phyloP scores from a whole-genome alignment of 2,888 invertebrate species.

The Polymixis flavicincta region DNA sequence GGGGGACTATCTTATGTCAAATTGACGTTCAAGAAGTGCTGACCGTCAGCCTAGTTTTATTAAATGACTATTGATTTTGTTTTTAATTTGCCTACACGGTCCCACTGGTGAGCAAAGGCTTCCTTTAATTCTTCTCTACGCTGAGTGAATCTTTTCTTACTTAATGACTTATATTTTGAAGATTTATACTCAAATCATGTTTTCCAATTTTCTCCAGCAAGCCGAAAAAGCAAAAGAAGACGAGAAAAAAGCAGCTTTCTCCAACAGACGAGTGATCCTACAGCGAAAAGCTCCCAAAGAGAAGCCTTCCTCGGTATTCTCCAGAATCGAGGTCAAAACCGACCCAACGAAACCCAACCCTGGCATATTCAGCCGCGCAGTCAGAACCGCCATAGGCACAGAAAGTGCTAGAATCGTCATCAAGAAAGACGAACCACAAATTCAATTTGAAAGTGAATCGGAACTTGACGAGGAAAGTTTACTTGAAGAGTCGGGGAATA shows the following conservation, averaged over 20 bases:
- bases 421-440: conserved; percentile 74
- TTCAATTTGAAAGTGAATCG: conserved; percentile 78
- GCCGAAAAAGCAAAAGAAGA: conserved; percentile 71
- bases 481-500: conserved; percentile 66
- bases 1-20: too few species aligned
- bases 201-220: conserved; percentile 49
- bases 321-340: conserved; percentile 74
- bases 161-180: too few species aligned
- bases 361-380: conserved; percentile 85
- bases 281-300: conserved; percentile 78
- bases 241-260: conserved; percentile 71
- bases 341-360: conserved; percentile 79
- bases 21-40: too few species aligned
- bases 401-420: conserved; percentile 70
- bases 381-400: conserved; percentile 78
- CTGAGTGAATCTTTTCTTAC: too few species aligned
- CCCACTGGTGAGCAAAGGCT: too few species aligned
- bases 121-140: too few species aligned
- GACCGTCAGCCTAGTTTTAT: too few species aligned
- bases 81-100: too few species aligned
- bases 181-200: neutral
- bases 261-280: conserved; percentile 83
- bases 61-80: too few species aligned
- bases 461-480: conserved; percentile 75
- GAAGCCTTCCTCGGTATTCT: conserved; percentile 74